phyloP scores from a whole-genome alignment of 2,888 invertebrate genomes.

The Anaspis maculata region DNA sequence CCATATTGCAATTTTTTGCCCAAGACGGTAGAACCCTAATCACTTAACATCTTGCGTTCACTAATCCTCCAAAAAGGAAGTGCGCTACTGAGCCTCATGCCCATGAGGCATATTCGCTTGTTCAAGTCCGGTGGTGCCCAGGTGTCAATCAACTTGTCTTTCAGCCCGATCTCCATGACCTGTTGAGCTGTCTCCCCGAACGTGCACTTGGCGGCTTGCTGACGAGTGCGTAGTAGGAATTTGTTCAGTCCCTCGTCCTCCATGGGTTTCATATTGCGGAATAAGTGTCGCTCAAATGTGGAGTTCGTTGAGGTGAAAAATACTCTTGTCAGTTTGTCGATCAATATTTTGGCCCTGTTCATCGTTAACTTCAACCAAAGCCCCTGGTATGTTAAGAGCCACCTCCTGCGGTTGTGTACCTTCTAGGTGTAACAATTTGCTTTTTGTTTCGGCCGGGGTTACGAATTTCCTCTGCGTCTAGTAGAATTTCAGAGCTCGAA shows the following conservation, averaged over 20 bases:
- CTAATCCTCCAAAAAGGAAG: too few relatives aligned
- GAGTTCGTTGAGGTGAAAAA: conserved; percentile 27
- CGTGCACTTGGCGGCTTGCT: conserved; percentile 26
- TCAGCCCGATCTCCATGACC: conserved; percentile 18
- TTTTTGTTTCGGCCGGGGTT: too few relatives aligned
- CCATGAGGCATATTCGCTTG: conserved; percentile 9
- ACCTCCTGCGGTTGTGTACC: too few relatives aligned
- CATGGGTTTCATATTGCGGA: conserved; percentile 20
- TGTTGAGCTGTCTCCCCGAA: conserved; percentile 21
- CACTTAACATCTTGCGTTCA: too few relatives aligned
- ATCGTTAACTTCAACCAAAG: conserved; percentile 12
- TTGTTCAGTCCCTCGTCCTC: conserved; percentile 23
- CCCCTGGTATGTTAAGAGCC: conserved; percentile 22
- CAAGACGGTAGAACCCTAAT: too few relatives aligned
- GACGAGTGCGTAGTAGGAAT: conserved; percentile 23
- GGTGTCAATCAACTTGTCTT: conserved; percentile 21
- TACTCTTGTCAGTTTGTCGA: conserved; percentile 23
- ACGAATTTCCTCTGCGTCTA: too few relatives aligned
- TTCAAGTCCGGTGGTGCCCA: conserved; percentile 23
- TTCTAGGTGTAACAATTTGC: too few relatives aligned
- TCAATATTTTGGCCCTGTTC: conserved; percentile 13
- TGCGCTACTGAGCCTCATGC: too few relatives aligned
- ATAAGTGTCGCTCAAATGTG: conserved; percentile 27
- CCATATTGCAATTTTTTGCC: too few relatives aligned
- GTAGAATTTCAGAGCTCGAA: too few relatives aligned